Base-by-base conservation (phyloP, 2,797 vertebrate species). In the Salmo trutta region DNA sequence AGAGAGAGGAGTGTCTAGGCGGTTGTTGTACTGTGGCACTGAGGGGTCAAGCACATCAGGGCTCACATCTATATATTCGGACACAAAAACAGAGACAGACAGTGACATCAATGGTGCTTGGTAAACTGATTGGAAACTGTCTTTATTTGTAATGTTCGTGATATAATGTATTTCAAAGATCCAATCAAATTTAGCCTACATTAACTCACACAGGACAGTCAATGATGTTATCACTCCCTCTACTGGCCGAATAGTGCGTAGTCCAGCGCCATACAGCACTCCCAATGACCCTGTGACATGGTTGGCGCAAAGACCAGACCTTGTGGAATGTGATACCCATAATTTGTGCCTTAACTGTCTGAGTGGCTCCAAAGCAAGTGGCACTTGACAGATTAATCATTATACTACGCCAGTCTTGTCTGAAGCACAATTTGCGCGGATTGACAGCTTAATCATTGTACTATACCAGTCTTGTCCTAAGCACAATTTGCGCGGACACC, bases 11-110 rank as follows among this genome's bases (percentile, higher is more conserved):
- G 75, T 82, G 62, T 91, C 91, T 76, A 80, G 82, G 0, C 85
- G 86, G 69, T 87, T 86, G 82, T 68, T 82, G 79, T 92, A 93
- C 74, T 85, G 90, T 59, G 88, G 88, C 59, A 76, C 71, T 12
- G 84, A 77, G 77, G 77, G 90, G 83, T 91, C 88, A 19, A 83
- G 19, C 56, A 83, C 76, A 47, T 82, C 82, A 4, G 71, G 10
- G 24, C 31, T 47, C 56, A 64, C 5, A 24, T 64, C 73, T 74
- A 59, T 31, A 7, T 54, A 21, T 16, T 24, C 47, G 17, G 17
- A 71, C 21, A 71, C 47, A 71, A 15, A 72, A 16, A 71, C 1
- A 71, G 41, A 24, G n/a, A 53, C 12, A 71, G n/a, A 29, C 47
- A 27, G 16, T 21, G 19, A 24, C 24, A 66, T 31, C 47, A 47